A percentile compares a stretch with the other conserved stretches of the same genome.
Conservation (phyloP, 2,113 vertebrate species). For the Limnothrissa miodon region DNA sequence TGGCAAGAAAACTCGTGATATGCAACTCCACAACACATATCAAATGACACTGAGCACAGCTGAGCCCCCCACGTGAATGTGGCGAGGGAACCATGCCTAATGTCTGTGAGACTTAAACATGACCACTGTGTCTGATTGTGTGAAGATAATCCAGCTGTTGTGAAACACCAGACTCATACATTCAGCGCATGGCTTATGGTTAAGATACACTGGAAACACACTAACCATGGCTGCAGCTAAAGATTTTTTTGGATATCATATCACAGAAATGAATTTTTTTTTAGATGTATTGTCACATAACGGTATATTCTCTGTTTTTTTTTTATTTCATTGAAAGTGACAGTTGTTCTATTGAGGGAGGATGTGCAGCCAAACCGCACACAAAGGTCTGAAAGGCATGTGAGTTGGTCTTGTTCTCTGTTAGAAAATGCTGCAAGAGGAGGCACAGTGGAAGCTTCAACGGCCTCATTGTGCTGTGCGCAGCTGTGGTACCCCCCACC, state of each 20-base stretch:
- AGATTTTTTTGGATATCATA: neutral
- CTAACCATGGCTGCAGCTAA: neutral
- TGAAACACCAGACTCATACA: constrained; percentile 59
- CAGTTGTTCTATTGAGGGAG: neutral
- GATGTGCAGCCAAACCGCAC: neutral
- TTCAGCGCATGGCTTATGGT: constrained; percentile 45
- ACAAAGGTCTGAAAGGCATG: constrained; percentile 3
- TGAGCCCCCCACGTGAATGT: neutral
- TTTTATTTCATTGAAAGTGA: neutral
- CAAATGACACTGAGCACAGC: neutral
- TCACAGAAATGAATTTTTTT: neutral
- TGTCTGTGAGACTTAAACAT: neutral
- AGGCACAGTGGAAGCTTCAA: constrained; percentile 37
- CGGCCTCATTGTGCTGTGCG: constrained; percentile 59
- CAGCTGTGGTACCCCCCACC: constrained; percentile 52
- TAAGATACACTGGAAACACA: constrained; percentile 37
- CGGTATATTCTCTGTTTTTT: neutral
- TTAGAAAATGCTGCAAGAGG: constrained; percentile 12
- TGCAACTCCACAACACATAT: neutral
- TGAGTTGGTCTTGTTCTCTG: constrained; percentile 1
- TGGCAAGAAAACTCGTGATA: neutral
- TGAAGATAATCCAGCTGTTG: constrained; percentile 60
- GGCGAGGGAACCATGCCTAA: neutral
- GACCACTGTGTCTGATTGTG: constrained; percentile 30
- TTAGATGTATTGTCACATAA: too few species aligned